These are phyloP conservation scores for Zaprionus kolodkinae DNA, from an alignment of 1,140 invertebrate species.

Conservation along the genomic window DNA sequence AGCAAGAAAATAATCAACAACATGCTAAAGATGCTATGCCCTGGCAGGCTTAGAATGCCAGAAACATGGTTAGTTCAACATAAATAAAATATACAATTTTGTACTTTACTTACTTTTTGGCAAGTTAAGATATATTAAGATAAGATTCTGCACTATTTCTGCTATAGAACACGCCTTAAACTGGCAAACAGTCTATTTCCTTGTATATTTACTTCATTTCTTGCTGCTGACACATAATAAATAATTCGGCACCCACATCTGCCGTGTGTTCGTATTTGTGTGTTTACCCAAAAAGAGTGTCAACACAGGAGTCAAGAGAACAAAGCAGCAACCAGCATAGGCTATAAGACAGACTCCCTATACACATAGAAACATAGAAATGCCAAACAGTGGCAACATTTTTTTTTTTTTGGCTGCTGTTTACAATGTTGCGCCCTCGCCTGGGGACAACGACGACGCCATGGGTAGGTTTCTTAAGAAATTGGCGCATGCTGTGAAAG, in stretches of 20 bases:
- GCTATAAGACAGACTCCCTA: constrained; percentile 15
- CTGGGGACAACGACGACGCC: constrained; percentile 37
- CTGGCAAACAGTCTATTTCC: constrained; percentile 1
- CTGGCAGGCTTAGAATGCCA: no score
- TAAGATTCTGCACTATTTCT: background rate
- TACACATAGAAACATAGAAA: constrained; percentile 45
- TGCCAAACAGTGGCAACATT: constrained; percentile 77
- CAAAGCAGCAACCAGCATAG: constrained; percentile 50
- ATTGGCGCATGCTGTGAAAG: constrained; percentile 77
- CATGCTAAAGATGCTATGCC: no score
- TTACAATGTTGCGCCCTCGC: constrained; percentile 57
- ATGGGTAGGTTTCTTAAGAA: constrained; percentile 73
- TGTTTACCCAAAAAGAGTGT: constrained; percentile 40
- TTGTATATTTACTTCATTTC: constrained; percentile 12
- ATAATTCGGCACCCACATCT: constrained; percentile 49
- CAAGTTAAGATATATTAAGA: no score
- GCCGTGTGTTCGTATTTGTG: constrained; percentile 9
- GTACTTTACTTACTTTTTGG: no score
- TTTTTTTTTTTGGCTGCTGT: constrained; percentile 53
- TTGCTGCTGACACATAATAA: constrained; percentile 33
- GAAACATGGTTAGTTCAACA: no score
- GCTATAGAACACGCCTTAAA: background rate
- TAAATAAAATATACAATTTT: no score
- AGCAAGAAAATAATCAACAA: no score
- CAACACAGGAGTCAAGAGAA: constrained; percentile 56